Evolutionary conservation across 2,888 invertebrate genomes (phyloP).

Genomic region (Rhodophaea formosa): DNA sequence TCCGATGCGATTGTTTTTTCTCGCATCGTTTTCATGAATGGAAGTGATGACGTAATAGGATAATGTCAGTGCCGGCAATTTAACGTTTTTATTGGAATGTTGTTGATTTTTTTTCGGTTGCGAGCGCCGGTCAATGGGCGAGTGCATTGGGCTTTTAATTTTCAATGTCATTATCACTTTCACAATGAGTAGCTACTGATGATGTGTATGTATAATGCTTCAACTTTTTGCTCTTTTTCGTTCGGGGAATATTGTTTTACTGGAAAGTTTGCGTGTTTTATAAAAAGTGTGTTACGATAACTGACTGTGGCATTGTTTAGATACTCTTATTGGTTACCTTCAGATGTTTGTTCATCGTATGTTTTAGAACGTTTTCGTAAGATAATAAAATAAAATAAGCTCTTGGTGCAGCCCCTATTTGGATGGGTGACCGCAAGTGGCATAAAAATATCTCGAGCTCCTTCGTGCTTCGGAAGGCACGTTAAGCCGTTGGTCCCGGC

Average conservation of each 20-base stretch:
- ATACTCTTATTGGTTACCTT: no score
- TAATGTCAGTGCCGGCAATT: constrained; percentile 77
- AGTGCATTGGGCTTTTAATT: constrained; percentile 75
- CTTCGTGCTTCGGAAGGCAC: no score
- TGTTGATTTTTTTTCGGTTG: constrained; percentile 69
- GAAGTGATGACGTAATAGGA: constrained; percentile 80
- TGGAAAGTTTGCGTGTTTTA: background rate
- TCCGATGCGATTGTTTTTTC: constrained; percentile 74
- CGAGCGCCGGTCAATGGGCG: constrained; percentile 72
- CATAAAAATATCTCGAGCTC: no score
- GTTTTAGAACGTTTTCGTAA: no score
- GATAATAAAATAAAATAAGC: no score
- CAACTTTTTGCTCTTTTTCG: constrained; percentile 8
- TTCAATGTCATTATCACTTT: constrained; percentile 81
- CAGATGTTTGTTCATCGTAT: no score
- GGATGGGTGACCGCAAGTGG: no score
- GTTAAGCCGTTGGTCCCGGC: no score
- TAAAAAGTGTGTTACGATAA: background rate
- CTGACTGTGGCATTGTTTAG: no score
- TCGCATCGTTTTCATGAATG: constrained; percentile 77
- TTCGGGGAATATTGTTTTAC: background rate
- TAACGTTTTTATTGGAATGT: constrained; percentile 78
- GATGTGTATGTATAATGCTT: constrained; percentile 19
- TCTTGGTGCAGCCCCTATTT: no score
- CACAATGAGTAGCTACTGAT: constrained; percentile 63